Base-by-base conservation (phyloP, 1,140 invertebrate species). In the Drosophila obscura region DNA sequence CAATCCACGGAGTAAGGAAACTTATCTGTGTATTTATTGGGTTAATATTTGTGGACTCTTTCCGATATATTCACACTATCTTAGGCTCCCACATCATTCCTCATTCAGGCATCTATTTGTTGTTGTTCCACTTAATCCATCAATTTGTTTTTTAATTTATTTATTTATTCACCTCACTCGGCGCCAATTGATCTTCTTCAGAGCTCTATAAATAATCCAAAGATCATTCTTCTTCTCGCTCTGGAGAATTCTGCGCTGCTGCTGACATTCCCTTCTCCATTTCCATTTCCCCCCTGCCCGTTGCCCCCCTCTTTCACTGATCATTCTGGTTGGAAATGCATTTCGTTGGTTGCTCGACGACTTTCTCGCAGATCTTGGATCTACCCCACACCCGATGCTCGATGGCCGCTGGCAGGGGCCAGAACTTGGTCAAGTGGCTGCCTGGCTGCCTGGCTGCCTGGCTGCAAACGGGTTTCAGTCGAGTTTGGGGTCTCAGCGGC, bases 391-490 rank as follows among this genome's bases (percentile, higher is more conserved):
- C 28, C 31, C 16, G 51, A 39, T 19, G 57, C 35, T 24, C 41
- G 39, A 16, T 46, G 28, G 16, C 62, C 28, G 15, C 46, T 49
- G 41, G 63, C 66, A 41, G 56, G 41, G 64, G 60, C 62, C 63
- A 73, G 72, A 81, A 81, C 80, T 84, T 84, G 77, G 80, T 80
- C 62, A 74, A 77, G 59, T 66, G 50, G 52, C 44, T 24, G 64
- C 45, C 22, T 66, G 50, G 52, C 44, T 24, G 64, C 45, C 22
- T 22, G 22, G 22, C 11, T 39, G 35, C 4, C 35, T 24, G 51
- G 48, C 62, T 73, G 80, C 64, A 89, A 89, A 89, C 85, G 52
- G 69, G 84, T 76, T 89, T 89, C 65, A 89, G 85, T 89, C 59
- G 60, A 59, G 64, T 76, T 84, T 81, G 57, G 43, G 50, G 63